Base-by-base conservation (phyloP, 2,113 vertebrate genomes). In the Tonatia bakeri region DNA sequence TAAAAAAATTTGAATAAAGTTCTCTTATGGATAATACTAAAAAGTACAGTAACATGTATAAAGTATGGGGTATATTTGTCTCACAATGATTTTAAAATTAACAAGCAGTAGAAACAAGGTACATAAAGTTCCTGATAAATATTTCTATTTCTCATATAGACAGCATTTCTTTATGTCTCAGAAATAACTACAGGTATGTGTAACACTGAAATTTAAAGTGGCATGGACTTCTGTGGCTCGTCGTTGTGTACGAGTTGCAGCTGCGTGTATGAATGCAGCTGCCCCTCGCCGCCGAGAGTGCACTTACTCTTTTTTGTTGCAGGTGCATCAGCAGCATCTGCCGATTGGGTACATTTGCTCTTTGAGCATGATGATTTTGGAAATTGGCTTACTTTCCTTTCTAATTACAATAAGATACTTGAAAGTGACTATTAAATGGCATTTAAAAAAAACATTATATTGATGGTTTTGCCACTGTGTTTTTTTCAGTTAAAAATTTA, bases 331-430 rank as follows among this genome's bases (percentile, higher is more conserved):
- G 6, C 94, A 84, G 38, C 90, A 95, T 86, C 87, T 86, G 20
- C 64, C 94, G 72, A 13, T 50, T 96, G 96, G 80, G 22, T 94
- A 31, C 88, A 91, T 72, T 84, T 86, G n/a, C 22, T 33, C 92
- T 94, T 94, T 54, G 84, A 93, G 75, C 26, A 79, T 75, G 28
- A 95, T 96, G 91, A 87, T 97, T 97, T 70, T 90, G 73, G 61
- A 67, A 85, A 65, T 59, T 92, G 8, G 43, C 87, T 92, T 1
- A 0, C 67, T 33, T 13, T 59, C 7, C 11, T 72, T 73, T 95
- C 33, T 94, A 82, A 90, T 20, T 89, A 77, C 95, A 75, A 93
- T 87, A 75, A 90, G 95, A 73, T 80, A 52, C n/a, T 94, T 47
- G 56, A 88, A 65, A 80, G 3, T 69, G 50, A 72, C 87, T 76